Evolutionary conservation across 2,113 vertebrate genomes (phyloP), one percentile per base, ranked within the genome.

Genomic region (Callithrix jacchus): DNA sequence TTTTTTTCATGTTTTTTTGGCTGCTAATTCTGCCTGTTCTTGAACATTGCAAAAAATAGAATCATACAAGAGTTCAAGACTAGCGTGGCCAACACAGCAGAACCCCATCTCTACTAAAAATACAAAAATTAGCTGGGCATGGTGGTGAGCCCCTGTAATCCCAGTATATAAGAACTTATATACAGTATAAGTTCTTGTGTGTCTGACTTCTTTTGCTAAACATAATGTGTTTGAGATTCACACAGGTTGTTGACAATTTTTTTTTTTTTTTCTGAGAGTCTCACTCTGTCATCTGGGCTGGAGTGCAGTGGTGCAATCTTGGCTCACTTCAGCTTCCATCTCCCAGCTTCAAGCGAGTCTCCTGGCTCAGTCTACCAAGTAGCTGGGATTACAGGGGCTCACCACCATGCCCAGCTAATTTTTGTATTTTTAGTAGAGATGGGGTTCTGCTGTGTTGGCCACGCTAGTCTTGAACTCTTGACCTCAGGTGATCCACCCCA

Each of bases 181-280:
- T n/a, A n/a, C 7, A 76, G 8, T 10, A 32, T 42, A 70, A 70
- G 40, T 80, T 80, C 25, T 91, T 81, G 21, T 52, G 17, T 32
- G 20, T 54, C 20, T 47, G 61, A 74, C n/a, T 81, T 81, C 88
- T 90, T 68, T 82, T 42, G 77, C 37, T 71, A 30, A 91, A 37
- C 64, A n/a, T 49, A n/a, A 49, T 71, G 17, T 37, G 79, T 81
- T 91, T 70, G 49, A 82, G 49, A 54, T 71, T 82, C 25, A 79
- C 10, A 14, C 64, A 81, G 7, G 11, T 91, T 68, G 45, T 80
- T 40, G 47, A 54, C 27, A 56, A 56, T 68, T n/a, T n/a, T n/a
- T n/a, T 70, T 68, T 70, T 35, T 68, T 35, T 73, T 40, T 23
- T 40, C 20, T 40, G 20, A 1, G 3, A 73, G 8, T 73, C n/a